These are phyloP conservation scores for Panopea generosa DNA, from an alignment of 2,888 invertebrate genomes.

Conservation along the genomic window DNA sequence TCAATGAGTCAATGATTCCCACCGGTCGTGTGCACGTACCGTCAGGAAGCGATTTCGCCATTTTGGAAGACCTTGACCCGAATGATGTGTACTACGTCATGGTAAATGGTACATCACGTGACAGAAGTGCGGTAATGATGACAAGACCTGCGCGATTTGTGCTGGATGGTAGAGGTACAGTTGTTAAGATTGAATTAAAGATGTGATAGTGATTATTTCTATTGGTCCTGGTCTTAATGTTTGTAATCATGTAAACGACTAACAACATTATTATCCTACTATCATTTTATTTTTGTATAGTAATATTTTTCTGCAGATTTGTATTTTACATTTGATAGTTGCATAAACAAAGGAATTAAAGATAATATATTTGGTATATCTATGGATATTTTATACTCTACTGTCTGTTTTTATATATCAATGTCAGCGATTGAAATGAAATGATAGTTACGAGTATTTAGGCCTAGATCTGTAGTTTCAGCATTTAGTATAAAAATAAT, in stretches of 20 bases:
- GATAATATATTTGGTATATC: too few species aligned
- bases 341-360: too few species aligned
- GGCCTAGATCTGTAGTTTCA: too few species aligned
- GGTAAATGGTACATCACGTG: constrained; percentile 22
- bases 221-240: not conserved
- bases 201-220: not conserved
- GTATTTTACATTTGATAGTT: too few species aligned
- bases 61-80: constrained; percentile 20
- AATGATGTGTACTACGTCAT: constrained; percentile 13
- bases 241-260: not conserved
- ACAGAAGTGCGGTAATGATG: not conserved
- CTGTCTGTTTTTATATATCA: too few species aligned
- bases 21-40: not conserved
- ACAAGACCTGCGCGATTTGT: constrained; percentile 11
- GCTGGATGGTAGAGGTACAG: constrained; percentile 21
- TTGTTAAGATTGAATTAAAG: too few species aligned
- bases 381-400: too few species aligned
- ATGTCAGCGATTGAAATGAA: too few species aligned
- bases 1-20: too few species aligned
- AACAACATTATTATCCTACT: not conserved
- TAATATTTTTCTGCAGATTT: too few species aligned
- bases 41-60: not conserved
- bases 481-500: too few species aligned
- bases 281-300: not conserved
- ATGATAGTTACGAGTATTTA: too few species aligned